Conservation (phyloP, 1,140 invertebrate species). For the Drosophila simulans region DNA sequence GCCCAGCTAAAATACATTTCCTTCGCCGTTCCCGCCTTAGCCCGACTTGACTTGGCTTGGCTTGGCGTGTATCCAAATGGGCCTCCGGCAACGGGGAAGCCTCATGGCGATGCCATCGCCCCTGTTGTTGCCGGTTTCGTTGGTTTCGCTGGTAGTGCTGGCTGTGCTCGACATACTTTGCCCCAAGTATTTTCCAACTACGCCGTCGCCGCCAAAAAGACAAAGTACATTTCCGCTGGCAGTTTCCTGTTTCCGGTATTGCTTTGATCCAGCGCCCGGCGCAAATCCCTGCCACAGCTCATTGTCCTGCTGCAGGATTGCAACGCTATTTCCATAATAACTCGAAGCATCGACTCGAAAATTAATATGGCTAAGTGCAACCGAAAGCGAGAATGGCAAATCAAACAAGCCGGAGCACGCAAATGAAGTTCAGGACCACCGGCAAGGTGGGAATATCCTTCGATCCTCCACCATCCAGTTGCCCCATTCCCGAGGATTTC, state of each 20-base stretch:
- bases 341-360: constrained; percentile 57
- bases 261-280: constrained; percentile 61
- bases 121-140: constrained; percentile 30
- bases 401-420: constrained; percentile 57
- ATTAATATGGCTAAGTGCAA: constrained; percentile 74
- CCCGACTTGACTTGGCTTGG: constrained; percentile 50
- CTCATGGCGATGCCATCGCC: constrained; percentile 9
- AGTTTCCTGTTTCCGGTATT: constrained; percentile 81
- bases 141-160: constrained; percentile 43
- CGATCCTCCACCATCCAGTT: neutral
- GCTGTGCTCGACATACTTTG: constrained; percentile 74
- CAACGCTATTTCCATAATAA: constrained; percentile 27
- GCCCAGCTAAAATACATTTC: constrained; percentile 17
- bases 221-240: constrained; percentile 81
- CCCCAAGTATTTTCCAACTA: constrained; percentile 75
- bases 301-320: constrained; percentile 31
- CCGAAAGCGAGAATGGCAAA: constrained; percentile 54
- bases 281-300: constrained; percentile 28
- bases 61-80: constrained; percentile 65
- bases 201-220: constrained; percentile 74
- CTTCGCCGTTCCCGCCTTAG: constrained; percentile 1
- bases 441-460: constrained; percentile 11
- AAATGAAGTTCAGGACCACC: constrained; percentile 39
- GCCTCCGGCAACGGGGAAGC: constrained; percentile 28
- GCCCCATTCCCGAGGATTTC: constrained; percentile 10